Percentiles rank a stretch among this genome's conserved stretches.
phyloP scores from a whole-genome alignment of 2,888 invertebrate species.

The Acanthacorydalis orientalis region DNA sequence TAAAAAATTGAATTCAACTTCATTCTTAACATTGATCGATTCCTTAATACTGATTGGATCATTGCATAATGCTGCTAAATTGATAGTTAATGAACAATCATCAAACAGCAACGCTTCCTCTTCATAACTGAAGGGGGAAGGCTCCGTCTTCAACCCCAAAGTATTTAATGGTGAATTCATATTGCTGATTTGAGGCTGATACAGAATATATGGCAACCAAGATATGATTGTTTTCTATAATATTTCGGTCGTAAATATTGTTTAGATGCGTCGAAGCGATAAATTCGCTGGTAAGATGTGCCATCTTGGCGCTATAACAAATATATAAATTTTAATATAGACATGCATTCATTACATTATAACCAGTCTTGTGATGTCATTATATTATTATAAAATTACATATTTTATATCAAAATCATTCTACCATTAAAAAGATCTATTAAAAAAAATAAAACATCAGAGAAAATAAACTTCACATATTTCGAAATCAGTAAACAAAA shows the following conservation, averaged over 20 bases:
- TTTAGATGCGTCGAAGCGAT: constrained; percentile 39
- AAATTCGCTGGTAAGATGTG: constrained; percentile 48
- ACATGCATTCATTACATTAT: too few species aligned
- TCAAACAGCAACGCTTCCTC: constrained; percentile 15
- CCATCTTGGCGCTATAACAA: constrained; percentile 64
- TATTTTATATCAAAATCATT: too few species aligned
- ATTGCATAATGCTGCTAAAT: neutral
- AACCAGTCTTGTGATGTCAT: too few species aligned
- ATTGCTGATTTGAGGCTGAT: constrained; percentile 8
- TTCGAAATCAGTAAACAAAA: too few species aligned
- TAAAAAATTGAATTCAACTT: constrained; percentile 13
- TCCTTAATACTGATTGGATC: constrained; percentile 16
- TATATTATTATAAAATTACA: too few species aligned
- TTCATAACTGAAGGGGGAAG: constrained; percentile 30
- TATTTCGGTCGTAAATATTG: constrained; percentile 11
- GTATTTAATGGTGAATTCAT: constrained; percentile 14
- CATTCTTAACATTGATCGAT: constrained; percentile 13
- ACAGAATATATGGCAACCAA: constrained; percentile 16
- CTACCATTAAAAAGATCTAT: too few species aligned
- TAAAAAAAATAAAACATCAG: too few species aligned
- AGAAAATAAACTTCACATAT: too few species aligned
- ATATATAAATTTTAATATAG: constrained; percentile 12
- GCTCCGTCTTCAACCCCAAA: constrained; percentile 31
- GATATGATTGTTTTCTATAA: constrained; percentile 14
- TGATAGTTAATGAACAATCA: constrained; percentile 1